Evolutionary conservation across 2,888 invertebrate species (phyloP).

Genomic region (Ormyrus pomaceus): DNA sequence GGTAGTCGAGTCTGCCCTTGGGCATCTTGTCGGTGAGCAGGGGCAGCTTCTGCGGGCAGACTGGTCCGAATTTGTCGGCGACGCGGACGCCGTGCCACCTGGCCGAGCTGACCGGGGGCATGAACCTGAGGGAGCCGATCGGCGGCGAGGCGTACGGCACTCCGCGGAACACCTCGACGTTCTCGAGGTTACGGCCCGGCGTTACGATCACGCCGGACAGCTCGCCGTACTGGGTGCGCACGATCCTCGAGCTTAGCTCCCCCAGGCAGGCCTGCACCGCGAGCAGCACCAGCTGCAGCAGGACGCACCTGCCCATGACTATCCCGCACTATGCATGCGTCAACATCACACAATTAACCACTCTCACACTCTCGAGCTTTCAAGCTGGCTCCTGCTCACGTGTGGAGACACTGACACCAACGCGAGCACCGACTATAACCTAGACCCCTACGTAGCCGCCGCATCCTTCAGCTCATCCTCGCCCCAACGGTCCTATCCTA

Average conservation of each 20-base stretch:
- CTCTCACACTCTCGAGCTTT: not conserved
- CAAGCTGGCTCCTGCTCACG: too few relatives aligned
- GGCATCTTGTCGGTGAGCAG: conserved; percentile 93
- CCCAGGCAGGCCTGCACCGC: conserved; percentile 24
- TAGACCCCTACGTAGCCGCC: not conserved
- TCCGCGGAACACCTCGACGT: conserved; percentile 94
- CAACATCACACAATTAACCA: not conserved
- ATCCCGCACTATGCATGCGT: not conserved
- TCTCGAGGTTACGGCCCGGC: conserved; percentile 85
- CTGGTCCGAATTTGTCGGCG: conserved; percentile 91
- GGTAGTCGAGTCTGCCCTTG: conserved; percentile 90
- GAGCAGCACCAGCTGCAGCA: conserved; percentile 18
- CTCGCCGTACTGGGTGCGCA: conserved; percentile 92
- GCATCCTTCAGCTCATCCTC: not conserved
- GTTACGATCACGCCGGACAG: conserved; percentile 90
- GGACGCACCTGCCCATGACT: too few relatives aligned
- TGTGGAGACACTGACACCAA: too few relatives aligned
- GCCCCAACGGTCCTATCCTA: too few relatives aligned
- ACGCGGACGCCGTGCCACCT: conserved; percentile 94
- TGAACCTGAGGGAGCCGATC: conserved; percentile 91
- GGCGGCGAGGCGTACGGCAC: conserved; percentile 97
- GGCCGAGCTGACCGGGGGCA: conserved; percentile 96
- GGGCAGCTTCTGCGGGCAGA: conserved; percentile 94
- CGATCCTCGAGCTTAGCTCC: conserved; percentile 85
- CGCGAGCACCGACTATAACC: too few relatives aligned